Evolutionary conservation across 2,113 vertebrate genomes (phyloP).

Genomic region (Corythornis madagascariensis): DNA sequence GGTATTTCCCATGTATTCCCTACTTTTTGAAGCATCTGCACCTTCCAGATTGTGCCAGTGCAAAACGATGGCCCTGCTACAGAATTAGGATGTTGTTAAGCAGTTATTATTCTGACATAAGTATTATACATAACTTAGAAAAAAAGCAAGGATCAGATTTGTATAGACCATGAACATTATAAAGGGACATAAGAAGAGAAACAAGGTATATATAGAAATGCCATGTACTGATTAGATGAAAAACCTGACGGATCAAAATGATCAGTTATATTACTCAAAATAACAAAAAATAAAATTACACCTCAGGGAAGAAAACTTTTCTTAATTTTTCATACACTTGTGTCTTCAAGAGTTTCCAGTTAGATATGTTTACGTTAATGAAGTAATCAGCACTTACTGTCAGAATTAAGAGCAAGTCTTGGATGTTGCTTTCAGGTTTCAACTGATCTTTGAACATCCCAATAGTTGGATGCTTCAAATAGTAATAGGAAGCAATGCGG

Average conservation of each 20-base stretch:
- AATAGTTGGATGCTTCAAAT: constrained; percentile 92
- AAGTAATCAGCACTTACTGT: constrained; percentile 80
- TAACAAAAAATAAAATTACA: neutral
- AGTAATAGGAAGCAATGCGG: constrained; percentile 95
- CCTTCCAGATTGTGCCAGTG: neutral
- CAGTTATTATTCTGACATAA: neutral
- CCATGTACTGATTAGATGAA: neutral
- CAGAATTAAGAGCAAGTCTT: constrained; percentile 89
- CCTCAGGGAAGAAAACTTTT: neutral
- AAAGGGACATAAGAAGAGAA: neutral
- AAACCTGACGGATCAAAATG: neutral
- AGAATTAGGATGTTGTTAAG: neutral
- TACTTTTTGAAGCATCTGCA: neutral
- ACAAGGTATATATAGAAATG: neutral
- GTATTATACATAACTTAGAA: neutral
- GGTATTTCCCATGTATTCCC: neutral
- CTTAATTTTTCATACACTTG: neutral
- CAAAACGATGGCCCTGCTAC: neutral
- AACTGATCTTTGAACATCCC: constrained; percentile 90
- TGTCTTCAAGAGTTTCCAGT: neutral
- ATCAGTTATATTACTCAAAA: neutral
- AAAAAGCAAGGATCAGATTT: neutral
- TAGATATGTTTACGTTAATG: neutral
- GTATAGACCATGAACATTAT: neutral
- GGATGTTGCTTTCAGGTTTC: constrained; percentile 83